phyloP scores from a whole-genome alignment of 2,113 vertebrate species.

The Corapipo altera region DNA sequence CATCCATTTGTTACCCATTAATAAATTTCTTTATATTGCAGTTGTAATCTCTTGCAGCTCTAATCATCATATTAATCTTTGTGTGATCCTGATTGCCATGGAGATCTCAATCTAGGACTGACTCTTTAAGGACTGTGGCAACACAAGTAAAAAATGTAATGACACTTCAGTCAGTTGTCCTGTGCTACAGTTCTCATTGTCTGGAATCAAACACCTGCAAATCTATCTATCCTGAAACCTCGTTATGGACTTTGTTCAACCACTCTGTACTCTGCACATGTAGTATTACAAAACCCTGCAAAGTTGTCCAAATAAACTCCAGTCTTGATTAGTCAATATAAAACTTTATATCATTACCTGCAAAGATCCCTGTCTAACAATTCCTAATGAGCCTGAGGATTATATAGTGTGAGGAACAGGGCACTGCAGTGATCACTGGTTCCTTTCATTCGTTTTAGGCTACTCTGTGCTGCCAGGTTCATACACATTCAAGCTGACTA shows the following conservation, averaged over 20 bases:
- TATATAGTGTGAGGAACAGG: not conserved
- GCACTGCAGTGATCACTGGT: accelerated
- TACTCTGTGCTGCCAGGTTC: not conserved
- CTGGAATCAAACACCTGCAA: not conserved
- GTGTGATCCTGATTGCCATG: not conserved
- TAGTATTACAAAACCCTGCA: not conserved
- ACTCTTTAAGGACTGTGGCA: not conserved
- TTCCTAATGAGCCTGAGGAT: not conserved
- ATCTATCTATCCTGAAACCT: not conserved
- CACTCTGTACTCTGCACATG: not conserved
- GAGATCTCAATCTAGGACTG: not conserved
- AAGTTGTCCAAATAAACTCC: not conserved
- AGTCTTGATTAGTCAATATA: not conserved
- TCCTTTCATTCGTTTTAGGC: not conserved
- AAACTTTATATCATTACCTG: not conserved
- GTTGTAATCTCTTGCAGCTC: not conserved
- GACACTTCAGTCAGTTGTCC: not conserved
- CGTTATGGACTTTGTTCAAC: not conserved
- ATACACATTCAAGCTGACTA: accelerated
- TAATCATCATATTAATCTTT: not conserved
- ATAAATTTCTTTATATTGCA: not conserved
- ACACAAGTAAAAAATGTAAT: not conserved
- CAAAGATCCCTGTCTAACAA: not conserved
- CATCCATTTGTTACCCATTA: not conserved
- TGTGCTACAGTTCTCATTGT: not conserved